These are phyloP conservation scores for Exaiptasia diaphana DNA, from an alignment of 64 coral and sea anemone species.

Conservation along the genomic window DNA sequence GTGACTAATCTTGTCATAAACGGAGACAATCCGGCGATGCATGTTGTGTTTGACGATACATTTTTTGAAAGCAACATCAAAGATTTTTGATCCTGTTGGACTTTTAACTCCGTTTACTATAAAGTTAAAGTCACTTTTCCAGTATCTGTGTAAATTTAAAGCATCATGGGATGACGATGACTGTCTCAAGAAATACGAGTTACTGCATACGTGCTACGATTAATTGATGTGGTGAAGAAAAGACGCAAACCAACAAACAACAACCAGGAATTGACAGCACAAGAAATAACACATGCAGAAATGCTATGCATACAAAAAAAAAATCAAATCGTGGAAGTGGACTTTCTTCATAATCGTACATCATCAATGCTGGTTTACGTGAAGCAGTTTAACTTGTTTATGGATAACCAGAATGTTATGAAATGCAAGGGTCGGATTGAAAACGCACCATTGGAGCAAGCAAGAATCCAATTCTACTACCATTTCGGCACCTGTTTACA, in stretches of 20 bases:
- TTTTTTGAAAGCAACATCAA: slow-evolving; percentile 1
- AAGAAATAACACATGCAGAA: slow-evolving; percentile 14
- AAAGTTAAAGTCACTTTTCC: slow-evolving; percentile 34
- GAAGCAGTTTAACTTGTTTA: slow-evolving; percentile 8
- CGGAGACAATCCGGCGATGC: too few relatives aligned
- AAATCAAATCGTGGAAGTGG: not conserved
- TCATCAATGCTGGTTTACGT: slow-evolving; percentile 6
- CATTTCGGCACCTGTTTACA: not conserved
- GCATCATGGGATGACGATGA: slow-evolving; percentile 35
- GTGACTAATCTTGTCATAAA: too few relatives aligned
- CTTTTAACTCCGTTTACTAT: slow-evolving; percentile 31
- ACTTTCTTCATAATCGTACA: not conserved
- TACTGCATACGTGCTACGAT: slow-evolving; percentile 1
- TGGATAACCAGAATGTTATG: not conserved
- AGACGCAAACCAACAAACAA: not conserved
- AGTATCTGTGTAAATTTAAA: slow-evolving; percentile 34
- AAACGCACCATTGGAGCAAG: slow-evolving; percentile 2
- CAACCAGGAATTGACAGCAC: slow-evolving; percentile 1
- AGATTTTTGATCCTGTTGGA: slow-evolving; percentile 45
- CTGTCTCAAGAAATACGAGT: too few relatives aligned
- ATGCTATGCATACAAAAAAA: slow-evolving; percentile 8
- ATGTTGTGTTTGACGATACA: slow-evolving; percentile 2
- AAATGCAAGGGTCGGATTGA: slow-evolving; percentile 24
- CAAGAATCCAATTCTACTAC: slow-evolving; percentile 18
- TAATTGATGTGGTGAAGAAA: slow-evolving; percentile 22